Percentiles rank a stretch among this genome's conserved stretches.
Evolutionary conservation across 2,888 invertebrate species (phyloP).

Genomic region (Boloria euphrosyne): DNA sequence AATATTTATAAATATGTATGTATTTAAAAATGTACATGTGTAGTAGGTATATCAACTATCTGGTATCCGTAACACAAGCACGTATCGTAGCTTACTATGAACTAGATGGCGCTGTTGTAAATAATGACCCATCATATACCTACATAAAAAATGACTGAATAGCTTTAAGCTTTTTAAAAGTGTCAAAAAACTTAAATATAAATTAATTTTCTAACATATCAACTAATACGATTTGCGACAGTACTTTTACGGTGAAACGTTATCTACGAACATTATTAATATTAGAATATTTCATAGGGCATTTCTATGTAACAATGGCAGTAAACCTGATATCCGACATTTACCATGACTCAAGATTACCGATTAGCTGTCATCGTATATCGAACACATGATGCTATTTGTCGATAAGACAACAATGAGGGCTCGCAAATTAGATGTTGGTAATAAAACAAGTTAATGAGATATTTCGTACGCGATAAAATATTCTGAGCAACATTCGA

Average conservation of each 20-base stretch:
- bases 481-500: background rate
- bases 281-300: background rate
- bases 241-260: background rate
- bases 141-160: no score
- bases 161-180: no score
- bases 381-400: conserved; percentile 21
- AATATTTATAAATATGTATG: no score
- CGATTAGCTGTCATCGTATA: conserved; percentile 24
- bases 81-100: no score
- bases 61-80: no score
- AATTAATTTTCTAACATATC: no score
- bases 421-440: conserved; percentile 16
- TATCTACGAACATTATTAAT: background rate
- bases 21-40: no score
- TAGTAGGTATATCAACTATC: no score
- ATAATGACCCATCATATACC: no score
- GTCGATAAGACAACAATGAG: conserved; percentile 16
- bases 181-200: no score
- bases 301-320: conserved; percentile 6
- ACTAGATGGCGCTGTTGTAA: no score
- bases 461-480: conserved; percentile 21
- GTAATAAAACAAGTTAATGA: conserved; percentile 23
- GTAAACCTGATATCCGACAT: conserved; percentile 15
- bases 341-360: conserved; percentile 22
- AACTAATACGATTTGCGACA: no score